phyloP scores from a whole-genome alignment of 2,113 vertebrate species.

The Poicephalus gulielmi region DNA sequence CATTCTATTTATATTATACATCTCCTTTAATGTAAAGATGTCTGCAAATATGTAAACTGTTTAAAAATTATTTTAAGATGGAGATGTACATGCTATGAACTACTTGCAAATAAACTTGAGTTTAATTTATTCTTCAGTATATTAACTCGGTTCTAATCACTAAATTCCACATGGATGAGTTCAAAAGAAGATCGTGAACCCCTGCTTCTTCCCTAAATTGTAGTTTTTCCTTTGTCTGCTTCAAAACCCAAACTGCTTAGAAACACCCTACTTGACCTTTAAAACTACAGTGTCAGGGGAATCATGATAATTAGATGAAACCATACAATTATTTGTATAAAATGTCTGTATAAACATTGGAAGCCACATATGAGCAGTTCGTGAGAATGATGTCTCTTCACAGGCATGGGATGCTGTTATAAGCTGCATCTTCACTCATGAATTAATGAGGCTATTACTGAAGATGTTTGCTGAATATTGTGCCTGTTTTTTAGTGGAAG shows the following conservation, averaged over 20 bases:
- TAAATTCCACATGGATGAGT: conserved; percentile 57
- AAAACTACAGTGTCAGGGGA: background rate
- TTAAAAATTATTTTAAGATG: background rate
- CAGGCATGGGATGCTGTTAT: background rate
- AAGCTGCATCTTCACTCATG: background rate
- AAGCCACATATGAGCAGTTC: background rate
- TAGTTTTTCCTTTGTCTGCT: conserved; percentile 21
- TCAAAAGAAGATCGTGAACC: conserved; percentile 46
- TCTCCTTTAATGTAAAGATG: background rate
- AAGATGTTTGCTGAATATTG: background rate
- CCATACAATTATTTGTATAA: background rate
- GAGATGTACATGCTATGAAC: conserved; percentile 23
- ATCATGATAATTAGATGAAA: background rate
- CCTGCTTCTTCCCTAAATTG: conserved; percentile 7
- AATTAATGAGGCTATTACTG: background rate
- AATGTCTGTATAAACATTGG: background rate
- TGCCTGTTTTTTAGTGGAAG: background rate
- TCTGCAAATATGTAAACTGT: background rate
- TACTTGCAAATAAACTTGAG: conserved; percentile 15
- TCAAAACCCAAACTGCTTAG: background rate
- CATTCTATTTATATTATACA: background rate
- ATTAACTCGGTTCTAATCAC: conserved; percentile 63
- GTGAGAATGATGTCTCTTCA: background rate
- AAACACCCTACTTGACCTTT: conserved; percentile 38
- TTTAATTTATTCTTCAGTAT: conserved; percentile 50